Conservation (phyloP, 2,113 vertebrate species). For the Siphamia tubifer region DNA sequence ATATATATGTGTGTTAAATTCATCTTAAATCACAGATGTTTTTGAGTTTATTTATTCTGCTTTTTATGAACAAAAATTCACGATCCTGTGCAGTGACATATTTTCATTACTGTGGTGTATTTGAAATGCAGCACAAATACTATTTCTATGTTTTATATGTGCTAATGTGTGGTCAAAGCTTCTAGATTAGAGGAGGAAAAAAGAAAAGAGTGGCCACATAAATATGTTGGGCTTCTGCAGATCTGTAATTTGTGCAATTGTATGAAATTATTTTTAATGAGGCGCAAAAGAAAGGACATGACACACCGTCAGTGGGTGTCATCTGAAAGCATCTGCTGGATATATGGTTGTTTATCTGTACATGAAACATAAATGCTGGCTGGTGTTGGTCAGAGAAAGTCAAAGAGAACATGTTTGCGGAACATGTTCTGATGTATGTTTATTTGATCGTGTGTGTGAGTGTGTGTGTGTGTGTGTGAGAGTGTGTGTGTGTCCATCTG, state of each 20-base stretch:
- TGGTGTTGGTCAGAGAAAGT: neutral
- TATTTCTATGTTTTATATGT: neutral
- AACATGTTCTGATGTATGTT: too few relatives aligned
- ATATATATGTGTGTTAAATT: too few relatives aligned
- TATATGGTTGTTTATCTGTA: neutral
- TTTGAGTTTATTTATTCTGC: neutral
- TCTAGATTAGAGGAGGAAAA: neutral
- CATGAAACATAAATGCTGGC: neutral
- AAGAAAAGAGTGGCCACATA: constrained; percentile 14
- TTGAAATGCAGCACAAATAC: neutral
- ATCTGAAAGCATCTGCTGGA: neutral
- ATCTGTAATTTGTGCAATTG: constrained; percentile 18
- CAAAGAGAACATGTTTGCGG: neutral
- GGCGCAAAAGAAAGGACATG: neutral
- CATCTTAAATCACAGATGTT: too few relatives aligned
- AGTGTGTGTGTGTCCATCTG: too few relatives aligned
- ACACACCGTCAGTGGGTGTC: neutral
- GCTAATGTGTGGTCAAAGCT: neutral
- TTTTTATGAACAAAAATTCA: neutral
- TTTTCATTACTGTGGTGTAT: neutral
- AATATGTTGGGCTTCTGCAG: constrained; percentile 12
- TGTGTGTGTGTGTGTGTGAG: too few relatives aligned
- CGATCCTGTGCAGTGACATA: too few relatives aligned
- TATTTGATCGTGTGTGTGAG: too few relatives aligned
- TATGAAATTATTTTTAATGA: constrained; percentile 38